Conservation (phyloP, 2,113 vertebrate genomes). For the Fulica atra region DNA sequence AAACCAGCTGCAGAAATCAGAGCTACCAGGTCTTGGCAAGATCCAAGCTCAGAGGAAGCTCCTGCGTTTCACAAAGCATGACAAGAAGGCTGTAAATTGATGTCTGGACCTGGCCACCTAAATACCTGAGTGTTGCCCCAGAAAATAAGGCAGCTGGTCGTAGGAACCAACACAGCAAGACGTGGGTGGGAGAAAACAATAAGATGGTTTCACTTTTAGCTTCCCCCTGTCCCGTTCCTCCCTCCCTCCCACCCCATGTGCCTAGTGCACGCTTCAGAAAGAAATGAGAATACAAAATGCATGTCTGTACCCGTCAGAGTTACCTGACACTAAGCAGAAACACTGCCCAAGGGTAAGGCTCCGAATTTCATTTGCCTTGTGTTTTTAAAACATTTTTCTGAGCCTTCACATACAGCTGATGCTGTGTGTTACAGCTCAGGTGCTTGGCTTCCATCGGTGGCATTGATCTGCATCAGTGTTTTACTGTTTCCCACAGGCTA, state of each 20-base stretch:
- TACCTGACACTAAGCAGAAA: background rate
- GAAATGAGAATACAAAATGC: background rate
- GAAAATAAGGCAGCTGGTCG: background rate
- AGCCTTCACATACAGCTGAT: background rate
- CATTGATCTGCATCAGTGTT: background rate
- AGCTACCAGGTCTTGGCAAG: background rate
- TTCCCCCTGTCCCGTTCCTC: too few species aligned
- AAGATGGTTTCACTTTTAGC: background rate
- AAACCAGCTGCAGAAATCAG: fast-evolving
- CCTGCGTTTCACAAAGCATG: background rate
- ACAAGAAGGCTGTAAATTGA: background rate
- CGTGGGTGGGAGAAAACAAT: fast-evolving
- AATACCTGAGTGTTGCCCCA: background rate
- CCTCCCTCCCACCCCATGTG: background rate
- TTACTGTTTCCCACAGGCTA: background rate
- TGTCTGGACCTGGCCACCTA: background rate
- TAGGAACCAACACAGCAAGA: background rate
- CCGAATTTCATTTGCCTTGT: background rate
- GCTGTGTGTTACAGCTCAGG: background rate
- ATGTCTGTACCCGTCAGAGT: background rate
- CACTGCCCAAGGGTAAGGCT: background rate
- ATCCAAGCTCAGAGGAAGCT: background rate
- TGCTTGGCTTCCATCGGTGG: background rate
- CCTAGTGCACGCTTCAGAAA: background rate
- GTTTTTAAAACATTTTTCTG: background rate